phyloP scores from a whole-genome alignment of 2,888 invertebrate genomes.

The Marronus borbonicus region DNA sequence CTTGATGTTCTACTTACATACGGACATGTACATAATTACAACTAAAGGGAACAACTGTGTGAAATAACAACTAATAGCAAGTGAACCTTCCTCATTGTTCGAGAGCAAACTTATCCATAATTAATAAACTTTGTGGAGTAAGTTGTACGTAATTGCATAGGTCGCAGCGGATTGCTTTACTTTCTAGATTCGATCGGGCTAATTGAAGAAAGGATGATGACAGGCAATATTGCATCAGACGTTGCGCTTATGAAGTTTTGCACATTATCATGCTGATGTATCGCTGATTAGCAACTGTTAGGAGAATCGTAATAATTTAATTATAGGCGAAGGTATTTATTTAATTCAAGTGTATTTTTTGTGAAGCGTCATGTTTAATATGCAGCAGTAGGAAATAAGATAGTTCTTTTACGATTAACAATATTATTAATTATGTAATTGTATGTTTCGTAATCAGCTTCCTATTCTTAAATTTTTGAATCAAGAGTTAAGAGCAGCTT shows the following conservation, averaged over 20 bases:
- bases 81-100: conserved; percentile 30
- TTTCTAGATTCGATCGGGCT: neutral
- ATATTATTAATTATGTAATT: too few relatives aligned
- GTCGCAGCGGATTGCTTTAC: conserved; percentile 6
- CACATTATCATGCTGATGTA: neutral
- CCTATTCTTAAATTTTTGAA: too few relatives aligned
- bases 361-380: neutral
- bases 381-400: too few relatives aligned
- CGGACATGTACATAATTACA: conserved; percentile 15
- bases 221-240: neutral
- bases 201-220: conserved; percentile 16
- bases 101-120: conserved; percentile 11
- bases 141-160: neutral
- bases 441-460: too few relatives aligned
- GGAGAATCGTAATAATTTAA: conserved; percentile 9
- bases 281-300: conserved; percentile 3
- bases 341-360: neutral
- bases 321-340: neutral
- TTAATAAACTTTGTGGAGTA: conserved; percentile 32
- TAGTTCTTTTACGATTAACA: too few relatives aligned
- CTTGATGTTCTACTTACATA: conserved; percentile 28
- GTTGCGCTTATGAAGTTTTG: neutral
- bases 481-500: too few relatives aligned
- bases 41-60: conserved; percentile 28
- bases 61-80: conserved; percentile 15